phyloP scores from a whole-genome alignment of 2,797 vertebrate species.

The Bovichtus diacanthus region DNA sequence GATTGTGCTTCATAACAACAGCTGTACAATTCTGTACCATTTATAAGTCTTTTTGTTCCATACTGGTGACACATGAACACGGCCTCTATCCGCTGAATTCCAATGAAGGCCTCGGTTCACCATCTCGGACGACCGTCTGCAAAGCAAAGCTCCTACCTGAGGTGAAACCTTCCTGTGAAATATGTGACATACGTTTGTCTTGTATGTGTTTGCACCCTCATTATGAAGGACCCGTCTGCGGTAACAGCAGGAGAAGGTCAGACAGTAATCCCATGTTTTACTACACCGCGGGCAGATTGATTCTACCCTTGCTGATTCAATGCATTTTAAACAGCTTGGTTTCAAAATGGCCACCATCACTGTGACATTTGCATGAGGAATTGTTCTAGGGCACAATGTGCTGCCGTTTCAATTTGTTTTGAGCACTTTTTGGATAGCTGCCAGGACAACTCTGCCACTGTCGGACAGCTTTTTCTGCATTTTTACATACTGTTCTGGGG shows the following conservation, averaged over 20 bases:
- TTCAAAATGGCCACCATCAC: constrained; percentile 77
- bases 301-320: constrained; percentile 80
- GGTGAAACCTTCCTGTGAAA: constrained; percentile 44
- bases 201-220: constrained; percentile 60
- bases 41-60: constrained; percentile 69
- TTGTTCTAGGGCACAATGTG: constrained; percentile 71
- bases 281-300: constrained; percentile 79
- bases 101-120: constrained; percentile 24
- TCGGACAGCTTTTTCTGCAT: constrained; percentile 29
- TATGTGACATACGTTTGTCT: constrained; percentile 61
- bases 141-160: constrained; percentile 41
- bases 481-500: constrained; percentile 20
- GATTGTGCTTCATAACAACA: constrained; percentile 74
- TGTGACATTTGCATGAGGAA: constrained; percentile 80
- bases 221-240: constrained; percentile 65
- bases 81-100: constrained; percentile 39
- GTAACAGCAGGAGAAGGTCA: constrained; percentile 80
- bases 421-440: constrained; percentile 47
- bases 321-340: constrained; percentile 83
- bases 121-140: constrained; percentile 19
- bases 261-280: constrained; percentile 81
- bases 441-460: constrained; percentile 49
- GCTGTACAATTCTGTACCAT: constrained; percentile 69
- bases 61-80: constrained; percentile 51
- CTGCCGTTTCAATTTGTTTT: constrained; percentile 67